phyloP scores from a whole-genome alignment of 2,797 vertebrate genomes.

The Oreonectes daqikongensis region DNA sequence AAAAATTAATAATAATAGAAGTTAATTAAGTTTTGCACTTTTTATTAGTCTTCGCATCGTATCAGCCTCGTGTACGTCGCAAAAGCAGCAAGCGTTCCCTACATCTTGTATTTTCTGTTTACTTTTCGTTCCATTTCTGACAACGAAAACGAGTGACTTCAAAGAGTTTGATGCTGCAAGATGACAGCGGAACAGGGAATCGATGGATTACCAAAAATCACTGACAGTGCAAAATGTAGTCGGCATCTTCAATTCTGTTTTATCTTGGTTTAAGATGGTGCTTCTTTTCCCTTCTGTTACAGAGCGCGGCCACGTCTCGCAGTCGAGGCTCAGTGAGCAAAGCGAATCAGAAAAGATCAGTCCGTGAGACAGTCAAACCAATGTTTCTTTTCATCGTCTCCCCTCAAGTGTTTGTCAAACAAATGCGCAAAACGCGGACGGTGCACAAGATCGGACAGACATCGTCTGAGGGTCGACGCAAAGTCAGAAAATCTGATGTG shows the following conservation, averaged over 20 bases:
- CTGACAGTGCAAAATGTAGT: slow-evolving; percentile 32
- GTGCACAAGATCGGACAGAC: slow-evolving; percentile 40
- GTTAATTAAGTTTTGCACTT: slow-evolving; percentile 51
- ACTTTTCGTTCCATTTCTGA: neutral
- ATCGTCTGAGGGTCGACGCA: slow-evolving; percentile 37
- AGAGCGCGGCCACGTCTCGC: neutral
- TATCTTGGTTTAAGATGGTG: slow-evolving; percentile 25
- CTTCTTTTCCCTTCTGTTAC: slow-evolving; percentile 12
- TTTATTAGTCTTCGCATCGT: slow-evolving; percentile 28
- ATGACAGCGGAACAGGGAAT: slow-evolving; percentile 13
- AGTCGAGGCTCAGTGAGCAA: slow-evolving; percentile 9
- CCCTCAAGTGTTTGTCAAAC: slow-evolving; percentile 46
- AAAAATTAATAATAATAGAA: slow-evolving; percentile 41
- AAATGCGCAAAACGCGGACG: slow-evolving; percentile 30
- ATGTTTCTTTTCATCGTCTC: slow-evolving; percentile 34
- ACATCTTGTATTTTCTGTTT: slow-evolving; percentile 9
- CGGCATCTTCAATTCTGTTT: slow-evolving; percentile 34
- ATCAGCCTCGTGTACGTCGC: neutral
- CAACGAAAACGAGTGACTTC: slow-evolving; percentile 14
- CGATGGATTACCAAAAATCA: slow-evolving; percentile 30
- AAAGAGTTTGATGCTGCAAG: slow-evolving; percentile 11
- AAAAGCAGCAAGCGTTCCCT: neutral
- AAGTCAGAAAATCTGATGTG: slow-evolving; percentile 35
- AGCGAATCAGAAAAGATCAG: slow-evolving; percentile 44
- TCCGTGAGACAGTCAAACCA: slow-evolving; percentile 27